These are phyloP conservation scores for Trididemnum nubilum DNA, from an alignment of 23 tunicate genomes.

Conservation along the genomic window DNA sequence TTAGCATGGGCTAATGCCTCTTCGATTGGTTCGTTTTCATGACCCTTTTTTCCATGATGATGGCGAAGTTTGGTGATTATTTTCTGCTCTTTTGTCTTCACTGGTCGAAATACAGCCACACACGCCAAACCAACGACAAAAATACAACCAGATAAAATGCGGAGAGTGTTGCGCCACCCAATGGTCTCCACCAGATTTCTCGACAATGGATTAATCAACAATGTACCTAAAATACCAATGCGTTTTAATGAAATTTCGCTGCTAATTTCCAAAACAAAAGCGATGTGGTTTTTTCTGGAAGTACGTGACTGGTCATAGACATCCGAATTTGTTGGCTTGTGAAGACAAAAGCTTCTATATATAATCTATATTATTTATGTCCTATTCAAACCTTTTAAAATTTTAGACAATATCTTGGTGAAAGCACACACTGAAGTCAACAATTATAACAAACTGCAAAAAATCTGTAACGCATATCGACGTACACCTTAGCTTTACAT, in stretches of 20 bases:
- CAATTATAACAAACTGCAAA: too few relatives aligned
- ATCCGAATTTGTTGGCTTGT: too few relatives aligned
- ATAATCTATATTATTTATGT: too few relatives aligned
- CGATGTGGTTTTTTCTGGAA: too few relatives aligned
- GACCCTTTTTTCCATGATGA: conserved; percentile 14
- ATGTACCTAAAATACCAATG: conserved; percentile 63
- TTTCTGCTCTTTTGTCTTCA: conserved; percentile 73
- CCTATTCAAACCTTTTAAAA: too few relatives aligned
- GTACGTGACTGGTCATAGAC: too few relatives aligned
- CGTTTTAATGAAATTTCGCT: background rate
- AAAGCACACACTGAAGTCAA: too few relatives aligned
- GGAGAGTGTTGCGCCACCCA: conserved; percentile 85
- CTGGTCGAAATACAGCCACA: conserved; percentile 69
- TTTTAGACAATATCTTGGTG: too few relatives aligned
- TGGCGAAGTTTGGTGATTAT: conserved; percentile 44
- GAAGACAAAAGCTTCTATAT: too few relatives aligned
- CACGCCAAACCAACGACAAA: conserved; percentile 76
- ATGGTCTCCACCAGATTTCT: conserved; percentile 36
- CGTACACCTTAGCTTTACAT: too few relatives aligned
- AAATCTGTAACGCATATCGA: too few relatives aligned
- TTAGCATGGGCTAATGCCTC: conserved; percentile 23
- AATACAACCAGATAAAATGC: conserved; percentile 54
- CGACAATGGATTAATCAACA: conserved; percentile 73
- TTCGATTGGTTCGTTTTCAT: conserved; percentile 14
- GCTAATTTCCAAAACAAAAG: too few relatives aligned